phyloP scores from a whole-genome alignment of 2,113 vertebrate genomes.

The Columba livia region DNA sequence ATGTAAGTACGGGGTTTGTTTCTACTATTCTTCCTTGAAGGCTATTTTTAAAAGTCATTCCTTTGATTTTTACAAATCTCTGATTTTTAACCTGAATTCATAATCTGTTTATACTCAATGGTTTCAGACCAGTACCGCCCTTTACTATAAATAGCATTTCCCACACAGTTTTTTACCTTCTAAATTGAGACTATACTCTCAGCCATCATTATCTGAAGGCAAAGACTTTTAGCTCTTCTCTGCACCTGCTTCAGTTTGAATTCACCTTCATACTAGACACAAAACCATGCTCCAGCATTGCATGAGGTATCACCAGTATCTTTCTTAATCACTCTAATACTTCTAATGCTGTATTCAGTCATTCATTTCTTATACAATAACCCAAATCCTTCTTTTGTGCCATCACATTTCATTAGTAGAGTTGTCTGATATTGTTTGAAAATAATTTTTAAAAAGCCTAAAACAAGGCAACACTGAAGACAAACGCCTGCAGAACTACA shows the following conservation, averaged over 20 bases:
- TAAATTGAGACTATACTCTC: background rate
- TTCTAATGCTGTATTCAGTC: background rate
- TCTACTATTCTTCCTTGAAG: background rate
- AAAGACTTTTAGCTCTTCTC: background rate
- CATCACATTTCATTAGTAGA: background rate
- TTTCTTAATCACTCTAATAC: background rate
- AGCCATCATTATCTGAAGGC: background rate
- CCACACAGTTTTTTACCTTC: background rate
- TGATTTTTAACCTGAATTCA: background rate
- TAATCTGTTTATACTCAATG: background rate
- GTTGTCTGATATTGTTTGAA: background rate
- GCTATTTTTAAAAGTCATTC: background rate
- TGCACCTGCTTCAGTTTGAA: background rate
- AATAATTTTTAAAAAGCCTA: background rate
- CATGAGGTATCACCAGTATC: background rate
- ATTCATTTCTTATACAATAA: background rate
- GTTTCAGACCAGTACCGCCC: background rate
- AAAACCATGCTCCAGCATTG: background rate
- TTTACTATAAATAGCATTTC: background rate
- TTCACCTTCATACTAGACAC: background rate
- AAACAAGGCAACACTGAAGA: background rate
- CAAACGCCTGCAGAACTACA: background rate
- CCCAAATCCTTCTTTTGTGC: background rate
- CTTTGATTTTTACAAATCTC: background rate
- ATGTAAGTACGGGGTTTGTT: background rate